A percentile compares a stretch with the other conserved stretches of the same genome.
phyloP scores from a whole-genome alignment of 2,113 vertebrate species.

The Clinocottus analis region DNA sequence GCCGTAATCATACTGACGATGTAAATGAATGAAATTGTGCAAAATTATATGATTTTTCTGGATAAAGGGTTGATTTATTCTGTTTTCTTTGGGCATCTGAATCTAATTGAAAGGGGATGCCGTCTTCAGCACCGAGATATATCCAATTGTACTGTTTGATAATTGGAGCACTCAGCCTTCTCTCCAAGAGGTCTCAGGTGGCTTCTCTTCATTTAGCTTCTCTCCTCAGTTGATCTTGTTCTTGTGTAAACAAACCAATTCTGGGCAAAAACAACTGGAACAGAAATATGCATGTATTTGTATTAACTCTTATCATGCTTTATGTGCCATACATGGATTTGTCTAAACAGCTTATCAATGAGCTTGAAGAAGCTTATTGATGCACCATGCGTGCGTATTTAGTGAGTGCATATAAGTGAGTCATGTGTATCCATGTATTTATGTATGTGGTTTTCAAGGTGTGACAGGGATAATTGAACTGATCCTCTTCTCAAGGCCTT shows the following conservation, averaged over 20 bases:
- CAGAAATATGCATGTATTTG: constrained; percentile 41
- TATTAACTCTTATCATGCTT: constrained; percentile 39
- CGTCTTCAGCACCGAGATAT: constrained; percentile 48
- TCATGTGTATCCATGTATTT: constrained; percentile 5
- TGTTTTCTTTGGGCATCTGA: constrained; percentile 52
- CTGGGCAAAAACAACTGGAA: constrained; percentile 22
- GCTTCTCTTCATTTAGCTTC: constrained; percentile 63
- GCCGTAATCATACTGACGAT: constrained; percentile 16
- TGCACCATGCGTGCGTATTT: not conserved
- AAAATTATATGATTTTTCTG: constrained; percentile 51
- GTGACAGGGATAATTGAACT: constrained; percentile 16
- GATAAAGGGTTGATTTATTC: constrained; percentile 64
- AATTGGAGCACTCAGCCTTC: constrained; percentile 68
- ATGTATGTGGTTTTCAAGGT: constrained; percentile 24
- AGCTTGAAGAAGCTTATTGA: constrained; percentile 25
- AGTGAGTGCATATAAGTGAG: not conserved
- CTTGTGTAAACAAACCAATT: constrained; percentile 69
- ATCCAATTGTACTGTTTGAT: constrained; percentile 68
- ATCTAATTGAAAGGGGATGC: constrained; percentile 68
- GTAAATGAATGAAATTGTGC: constrained; percentile 42
- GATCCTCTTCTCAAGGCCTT: constrained; percentile 6
- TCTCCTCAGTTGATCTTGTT: constrained; percentile 55
- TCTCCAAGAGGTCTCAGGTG: constrained; percentile 70
- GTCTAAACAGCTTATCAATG: constrained; percentile 23
- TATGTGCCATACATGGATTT: constrained; percentile 16